A percentile compares a stretch with the other conserved stretches of the same genome.
Conservation (phyloP, 2,888 invertebrate species). For the Agelastica alni region DNA sequence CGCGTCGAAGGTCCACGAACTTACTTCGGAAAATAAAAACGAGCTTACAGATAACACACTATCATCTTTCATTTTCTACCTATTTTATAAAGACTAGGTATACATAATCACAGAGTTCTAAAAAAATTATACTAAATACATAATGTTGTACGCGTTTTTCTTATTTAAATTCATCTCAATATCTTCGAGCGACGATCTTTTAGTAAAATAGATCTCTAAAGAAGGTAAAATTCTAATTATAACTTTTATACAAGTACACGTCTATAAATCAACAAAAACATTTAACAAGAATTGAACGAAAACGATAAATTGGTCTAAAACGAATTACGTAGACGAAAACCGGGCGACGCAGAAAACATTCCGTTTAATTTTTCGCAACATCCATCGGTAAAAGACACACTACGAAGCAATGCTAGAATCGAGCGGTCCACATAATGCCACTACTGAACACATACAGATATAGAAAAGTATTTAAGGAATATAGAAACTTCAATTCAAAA, state of each 20-base stretch:
- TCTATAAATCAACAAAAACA: conserved; percentile 7
- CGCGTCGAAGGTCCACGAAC: neutral
- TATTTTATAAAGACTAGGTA: conserved; percentile 51
- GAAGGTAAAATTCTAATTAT: conserved; percentile 30
- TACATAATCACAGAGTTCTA: conserved; percentile 55
- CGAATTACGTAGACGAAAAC: neutral
- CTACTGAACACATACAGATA: too few relatives aligned
- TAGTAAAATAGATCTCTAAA: conserved; percentile 31
- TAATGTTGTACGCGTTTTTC: conserved; percentile 34
- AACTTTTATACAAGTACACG: conserved; percentile 33
- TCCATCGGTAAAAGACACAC: too few relatives aligned
- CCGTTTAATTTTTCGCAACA: too few relatives aligned
- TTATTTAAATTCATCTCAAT: neutral
- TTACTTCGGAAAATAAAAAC: conserved; percentile 3
- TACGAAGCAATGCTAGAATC: too few relatives aligned
- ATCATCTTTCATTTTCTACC: conserved; percentile 37
- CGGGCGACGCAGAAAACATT: neutral
- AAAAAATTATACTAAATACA: conserved; percentile 47
- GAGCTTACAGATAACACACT: conserved; percentile 50
- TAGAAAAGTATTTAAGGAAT: too few relatives aligned
- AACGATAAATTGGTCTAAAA: conserved; percentile 9
- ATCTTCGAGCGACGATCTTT: conserved; percentile 17
- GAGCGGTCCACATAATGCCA: too few relatives aligned
- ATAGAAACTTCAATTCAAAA: too few relatives aligned
- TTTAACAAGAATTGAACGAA: conserved; percentile 4